Conservation (phyloP, 1,140 invertebrate species). For the Saxidomus purpurata region DNA sequence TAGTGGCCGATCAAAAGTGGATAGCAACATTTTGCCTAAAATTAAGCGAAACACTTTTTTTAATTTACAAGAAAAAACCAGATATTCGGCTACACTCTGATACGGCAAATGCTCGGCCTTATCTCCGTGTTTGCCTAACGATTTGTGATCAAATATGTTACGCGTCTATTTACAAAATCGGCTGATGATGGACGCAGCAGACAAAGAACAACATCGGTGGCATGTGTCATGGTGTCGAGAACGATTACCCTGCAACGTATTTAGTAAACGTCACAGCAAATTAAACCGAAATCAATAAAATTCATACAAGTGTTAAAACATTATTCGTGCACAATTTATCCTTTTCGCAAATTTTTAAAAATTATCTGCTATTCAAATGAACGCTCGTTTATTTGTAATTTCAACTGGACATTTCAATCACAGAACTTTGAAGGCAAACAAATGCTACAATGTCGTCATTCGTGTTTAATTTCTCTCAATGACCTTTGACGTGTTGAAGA, state of each 20-base stretch:
- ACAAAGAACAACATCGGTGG: slow-evolving; percentile 38
- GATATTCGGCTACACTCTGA: too few species aligned
- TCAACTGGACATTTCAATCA: slow-evolving; percentile 23
- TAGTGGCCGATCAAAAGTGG: too few species aligned
- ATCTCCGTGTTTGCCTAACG: slow-evolving; percentile 36
- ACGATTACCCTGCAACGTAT: not conserved
- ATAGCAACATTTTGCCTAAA: too few species aligned
- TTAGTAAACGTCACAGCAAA: not conserved
- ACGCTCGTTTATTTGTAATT: slow-evolving; percentile 24
- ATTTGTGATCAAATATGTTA: slow-evolving; percentile 54
- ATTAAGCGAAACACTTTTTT: too few species aligned
- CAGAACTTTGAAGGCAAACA: slow-evolving; percentile 10
- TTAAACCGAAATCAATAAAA: slow-evolving; percentile 63
- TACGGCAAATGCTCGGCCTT: too few species aligned
- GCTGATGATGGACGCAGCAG: not conserved
- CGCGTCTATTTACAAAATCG: slow-evolving; percentile 11
- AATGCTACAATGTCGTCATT: not conserved
- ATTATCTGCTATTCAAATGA: slow-evolving; percentile 18
- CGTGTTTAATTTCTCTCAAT: slow-evolving; percentile 5
- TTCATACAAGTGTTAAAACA: slow-evolving; percentile 62
- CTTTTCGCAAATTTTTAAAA: slow-evolving; percentile 42
- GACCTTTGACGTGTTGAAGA: slow-evolving; percentile 46
- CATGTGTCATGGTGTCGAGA: slow-evolving; percentile 49
- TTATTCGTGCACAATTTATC: slow-evolving; percentile 58
- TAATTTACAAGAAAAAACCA: too few species aligned